Evolutionary conservation across 2,888 invertebrate genomes (phyloP), one percentile per base, ranked within the genome.

Genomic region (Mesoligia furuncula): DNA sequence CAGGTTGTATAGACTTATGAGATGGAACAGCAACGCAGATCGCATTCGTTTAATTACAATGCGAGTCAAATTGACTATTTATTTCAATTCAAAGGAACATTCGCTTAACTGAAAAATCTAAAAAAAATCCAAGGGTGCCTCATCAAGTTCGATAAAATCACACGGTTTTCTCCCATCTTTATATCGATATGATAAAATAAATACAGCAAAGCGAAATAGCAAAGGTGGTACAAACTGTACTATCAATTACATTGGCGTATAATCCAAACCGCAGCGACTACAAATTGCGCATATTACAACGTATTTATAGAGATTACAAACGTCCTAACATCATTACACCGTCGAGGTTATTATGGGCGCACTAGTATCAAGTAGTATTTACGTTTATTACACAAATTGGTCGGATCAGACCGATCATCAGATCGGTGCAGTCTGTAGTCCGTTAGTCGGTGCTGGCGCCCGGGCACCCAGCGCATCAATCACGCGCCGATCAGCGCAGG

Each of bases 371-470:
- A 84, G 73, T 68, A 75, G 84, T 84, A 90, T 90, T 90, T 88
- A 90, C 87, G 90, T 88, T 90, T 90, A 91, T 88, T 87, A 88
- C 87, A 89, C 74, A 90, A 91, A 91, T 91, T 90, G 89, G 78
- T 81, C 59, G 66, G 74, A 84, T 85, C 84, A 77, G 75, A 74
- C 76, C 79, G 72, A 86, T 84, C 83, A 84, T 83, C 75, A 75
- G 76, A 73, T 81, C 76, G 79, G 70, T 77, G 78, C 75, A 75
- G 79, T 71, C 68, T 72, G 74, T 81, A 76, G 78, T 74, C 79
- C 81, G 75, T 85, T 88, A 88, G 62, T 36, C 62, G 13, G 20
- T 36, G 64, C 36, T 64, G 51, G 74, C 62, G 74, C 71, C 67
- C 72, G 75, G 51, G 78, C 78, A 80, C 78, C 69, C 64, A 84